Evolutionary conservation across 2,113 vertebrate species (phyloP), one percentile per base, ranked within the genome.

Genomic region (Colinus virginianus): DNA sequence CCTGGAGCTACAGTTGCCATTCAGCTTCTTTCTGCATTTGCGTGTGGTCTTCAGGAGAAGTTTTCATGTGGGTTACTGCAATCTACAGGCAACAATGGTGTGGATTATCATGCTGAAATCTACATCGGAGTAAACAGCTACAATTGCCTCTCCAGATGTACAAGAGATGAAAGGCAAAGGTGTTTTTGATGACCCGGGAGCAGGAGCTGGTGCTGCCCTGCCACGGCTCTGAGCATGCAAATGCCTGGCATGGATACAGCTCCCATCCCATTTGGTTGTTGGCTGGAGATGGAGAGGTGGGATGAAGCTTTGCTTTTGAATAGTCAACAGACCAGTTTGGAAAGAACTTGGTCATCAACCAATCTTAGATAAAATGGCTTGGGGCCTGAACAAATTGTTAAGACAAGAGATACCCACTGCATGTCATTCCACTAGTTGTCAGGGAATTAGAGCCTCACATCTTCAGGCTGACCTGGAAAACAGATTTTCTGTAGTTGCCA

Each of bases 41-140:
- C 94, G 89, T 85, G 94, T 95, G 93, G 94, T 96, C 93, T 77
- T 80, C 71, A 92, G 78, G 51, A 92, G 68, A 48, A 83, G 71
- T 88, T 77, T 85, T 91, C 56, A 83, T 92, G 90, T 95, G 89
- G 88, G 61, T 85, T 94, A 58, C 6, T 90, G 76, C 40, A 85
- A 75, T 91, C 84, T 70, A 64, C 61, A 25, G 0, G 6, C 51
- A 94, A 91, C 84, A 94, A 80, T 80, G 84, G 59, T 64, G 51
- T 11, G 61, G 90, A 63, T 89, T 93, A 87, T 90, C 26, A 0
- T 61, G 38, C 74, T 68, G 76, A 91, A 94, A 92, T 85, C 76
- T 80, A 55, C 48, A 74, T 87, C 75, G 68, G 51, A 85, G 46
- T 83, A 87, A 92, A 77, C 5, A 72, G 61, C n/a, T 93, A 70